phyloP scores from a whole-genome alignment of 2,888 invertebrate genomes.

The Nesidiocoris tenuis region DNA sequence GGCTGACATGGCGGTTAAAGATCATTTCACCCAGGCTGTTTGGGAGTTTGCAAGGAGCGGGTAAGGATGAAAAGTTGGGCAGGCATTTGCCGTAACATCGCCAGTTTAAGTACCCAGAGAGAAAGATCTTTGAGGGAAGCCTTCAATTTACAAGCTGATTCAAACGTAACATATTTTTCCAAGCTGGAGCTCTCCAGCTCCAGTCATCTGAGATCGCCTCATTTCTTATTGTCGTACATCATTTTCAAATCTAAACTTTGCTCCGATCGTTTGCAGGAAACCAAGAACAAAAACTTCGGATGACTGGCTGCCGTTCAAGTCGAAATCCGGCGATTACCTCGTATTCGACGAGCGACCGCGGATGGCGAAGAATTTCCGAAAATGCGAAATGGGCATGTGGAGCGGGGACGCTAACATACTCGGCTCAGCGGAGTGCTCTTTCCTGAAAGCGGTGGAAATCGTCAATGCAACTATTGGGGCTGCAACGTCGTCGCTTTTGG shows the following conservation, averaged over 20 bases:
- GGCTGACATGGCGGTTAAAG: slow-evolving; percentile 66
- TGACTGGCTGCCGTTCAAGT: slow-evolving; percentile 50
- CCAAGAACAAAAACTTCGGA: slow-evolving; percentile 46
- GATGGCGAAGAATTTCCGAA: slow-evolving; percentile 54
- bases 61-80: too few species aligned
- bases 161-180: background rate
- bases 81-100: too few species aligned
- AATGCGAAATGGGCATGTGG: slow-evolving; percentile 70
- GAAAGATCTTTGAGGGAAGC: too few species aligned
- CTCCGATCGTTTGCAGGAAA: too few species aligned
- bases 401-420: slow-evolving; percentile 63
- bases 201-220: too few species aligned
- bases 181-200: too few species aligned
- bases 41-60: slow-evolving; percentile 66
- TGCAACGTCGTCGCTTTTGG: slow-evolving; percentile 36
- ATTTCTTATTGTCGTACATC: too few species aligned
- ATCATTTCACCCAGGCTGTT: slow-evolving; percentile 66
- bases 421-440: slow-evolving; percentile 59
- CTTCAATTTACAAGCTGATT: background rate
- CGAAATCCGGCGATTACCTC: slow-evolving; percentile 56
- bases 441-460: slow-evolving; percentile 49
- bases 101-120: too few species aligned
- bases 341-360: slow-evolving; percentile 59
- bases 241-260: too few species aligned
- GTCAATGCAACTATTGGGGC: slow-evolving; percentile 40